phyloP scores from a whole-genome alignment of 2,797 vertebrate species.

The Taenioides sp. region DNA sequence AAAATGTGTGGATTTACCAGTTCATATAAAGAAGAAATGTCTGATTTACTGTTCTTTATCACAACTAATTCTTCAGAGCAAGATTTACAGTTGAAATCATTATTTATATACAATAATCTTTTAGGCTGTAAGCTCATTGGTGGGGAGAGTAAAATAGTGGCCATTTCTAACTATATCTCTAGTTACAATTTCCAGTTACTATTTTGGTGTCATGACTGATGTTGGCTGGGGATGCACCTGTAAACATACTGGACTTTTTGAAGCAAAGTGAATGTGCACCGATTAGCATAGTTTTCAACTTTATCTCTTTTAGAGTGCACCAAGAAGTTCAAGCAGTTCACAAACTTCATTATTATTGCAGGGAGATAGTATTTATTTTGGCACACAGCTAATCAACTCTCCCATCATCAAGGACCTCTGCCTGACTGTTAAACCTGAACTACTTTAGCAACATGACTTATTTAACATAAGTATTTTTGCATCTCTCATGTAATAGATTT shows the following conservation, averaged over 20 bases:
- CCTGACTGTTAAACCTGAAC: background rate
- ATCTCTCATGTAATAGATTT: background rate
- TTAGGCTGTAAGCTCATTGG: background rate
- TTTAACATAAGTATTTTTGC: background rate
- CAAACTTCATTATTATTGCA: background rate
- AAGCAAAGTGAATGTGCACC: background rate
- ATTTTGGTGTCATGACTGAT: constrained; percentile 1
- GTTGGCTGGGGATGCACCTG: background rate
- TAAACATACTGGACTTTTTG: constrained; percentile 5
- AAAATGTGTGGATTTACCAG: constrained; percentile 79
- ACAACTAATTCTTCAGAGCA: background rate
- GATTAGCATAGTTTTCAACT: background rate
- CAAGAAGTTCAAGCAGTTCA: constrained; percentile 1
- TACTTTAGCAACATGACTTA: background rate
- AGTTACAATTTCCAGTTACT: background rate
- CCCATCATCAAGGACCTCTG: background rate
- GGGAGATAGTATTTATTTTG: background rate
- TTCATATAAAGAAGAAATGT: constrained; percentile 74
- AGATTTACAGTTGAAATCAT: background rate
- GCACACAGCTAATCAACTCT: background rate
- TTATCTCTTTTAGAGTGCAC: constrained; percentile 3
- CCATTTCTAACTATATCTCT: background rate
- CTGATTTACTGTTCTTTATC: background rate
- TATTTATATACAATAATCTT: background rate
- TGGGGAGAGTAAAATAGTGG: background rate